These are phyloP conservation scores for Protosalanx chinensis DNA, from an alignment of 2,797 vertebrate genomes.

Conservation along the genomic window DNA sequence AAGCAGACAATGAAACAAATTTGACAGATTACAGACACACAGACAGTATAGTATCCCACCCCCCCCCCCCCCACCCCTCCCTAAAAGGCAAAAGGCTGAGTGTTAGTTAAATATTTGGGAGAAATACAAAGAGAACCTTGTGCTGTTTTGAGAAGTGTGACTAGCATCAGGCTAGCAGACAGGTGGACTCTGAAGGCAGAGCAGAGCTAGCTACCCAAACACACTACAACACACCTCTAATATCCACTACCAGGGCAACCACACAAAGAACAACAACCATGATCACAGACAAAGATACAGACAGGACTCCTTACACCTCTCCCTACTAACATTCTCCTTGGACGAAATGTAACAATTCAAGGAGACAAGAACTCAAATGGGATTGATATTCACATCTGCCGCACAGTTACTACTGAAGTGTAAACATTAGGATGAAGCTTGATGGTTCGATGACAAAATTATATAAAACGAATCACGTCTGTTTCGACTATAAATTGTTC, in stretches of 20 bases:
- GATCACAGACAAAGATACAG: constrained; percentile 19
- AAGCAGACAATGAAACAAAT: constrained; percentile 25
- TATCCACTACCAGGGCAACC: constrained; percentile 21
- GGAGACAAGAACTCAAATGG: constrained; percentile 50
- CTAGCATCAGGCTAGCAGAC: constrained; percentile 16
- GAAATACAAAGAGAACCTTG: constrained; percentile 37
- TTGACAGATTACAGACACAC: constrained; percentile 39
- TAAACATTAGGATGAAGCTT: constrained; percentile 70
- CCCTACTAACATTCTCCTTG: constrained; percentile 40
- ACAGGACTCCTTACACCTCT: constrained; percentile 34
- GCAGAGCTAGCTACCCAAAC: constrained; percentile 18
- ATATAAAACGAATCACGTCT: constrained; percentile 73
- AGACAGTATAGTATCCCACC: constrained; percentile 50
- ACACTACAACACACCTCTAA: constrained; percentile 9
- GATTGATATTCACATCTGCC: constrained; percentile 65
- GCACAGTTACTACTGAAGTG: constrained; percentile 61
- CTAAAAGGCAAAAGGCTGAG: constrained; percentile 53
- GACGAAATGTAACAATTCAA: constrained; percentile 54
- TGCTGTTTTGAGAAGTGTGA: constrained; percentile 7
- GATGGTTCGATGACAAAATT: constrained; percentile 66
- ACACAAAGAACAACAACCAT: constrained; percentile 11
- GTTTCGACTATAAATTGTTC: constrained; percentile 63
- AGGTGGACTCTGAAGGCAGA: constrained; percentile 17
- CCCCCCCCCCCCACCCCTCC: constrained; percentile 16
- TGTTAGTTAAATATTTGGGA: constrained; percentile 55